Evolutionary conservation across 2,888 invertebrate species (phyloP), one percentile per base, ranked within the genome.

Genomic region (Drosophila planitibia): DNA sequence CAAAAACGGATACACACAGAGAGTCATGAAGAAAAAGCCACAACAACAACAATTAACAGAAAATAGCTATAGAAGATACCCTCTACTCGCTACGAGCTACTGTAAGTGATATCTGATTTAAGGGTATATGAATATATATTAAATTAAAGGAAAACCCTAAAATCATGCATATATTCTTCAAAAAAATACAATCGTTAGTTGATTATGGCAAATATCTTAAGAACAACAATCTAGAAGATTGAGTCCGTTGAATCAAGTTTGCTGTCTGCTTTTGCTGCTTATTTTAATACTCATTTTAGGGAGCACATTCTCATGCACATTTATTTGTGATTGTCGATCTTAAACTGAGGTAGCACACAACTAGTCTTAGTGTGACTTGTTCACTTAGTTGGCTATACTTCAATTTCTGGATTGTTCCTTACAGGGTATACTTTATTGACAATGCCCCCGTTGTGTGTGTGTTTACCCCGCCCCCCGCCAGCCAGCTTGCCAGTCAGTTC

Each of bases 371-470:
- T 16, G 16, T 16, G 47, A 25, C 9, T 47, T 25, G 16, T 22
- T 32, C 14, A 30, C 7, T 14, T 37, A 37, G 10, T 19, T 55
- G 25, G 16, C 1, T 47, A 25, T 25, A 16, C 22, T 55, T 19
- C 35, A n/a, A 14, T 49, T 7, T 47, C 2, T 25, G 25, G 4
- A 14, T n/a, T 2, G 16, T 19, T 44, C 25, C 7, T 59, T 63
- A 52, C 57, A 72, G 74, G 72, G 74, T 73, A 73, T 73, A 47
- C 32, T 61, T 77, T 77, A 71, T 71, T 65, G 65, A 69, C 76
- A 70, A 37, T 32, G 52, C 64, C 49, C 47, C 64, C 63, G 57
- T 37, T 39, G 55, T 37, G 54, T 53, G 51, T 51, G 35, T 41
- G 59, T 30, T 54, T 30, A 49, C 37, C 6, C n/a, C 35, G 28